Percentiles rank a stretch among this genome's conserved stretches.
These are phyloP conservation scores for Chloromyia formosa DNA, from an alignment of 2,888 invertebrate species.

Conservation along the genomic window DNA sequence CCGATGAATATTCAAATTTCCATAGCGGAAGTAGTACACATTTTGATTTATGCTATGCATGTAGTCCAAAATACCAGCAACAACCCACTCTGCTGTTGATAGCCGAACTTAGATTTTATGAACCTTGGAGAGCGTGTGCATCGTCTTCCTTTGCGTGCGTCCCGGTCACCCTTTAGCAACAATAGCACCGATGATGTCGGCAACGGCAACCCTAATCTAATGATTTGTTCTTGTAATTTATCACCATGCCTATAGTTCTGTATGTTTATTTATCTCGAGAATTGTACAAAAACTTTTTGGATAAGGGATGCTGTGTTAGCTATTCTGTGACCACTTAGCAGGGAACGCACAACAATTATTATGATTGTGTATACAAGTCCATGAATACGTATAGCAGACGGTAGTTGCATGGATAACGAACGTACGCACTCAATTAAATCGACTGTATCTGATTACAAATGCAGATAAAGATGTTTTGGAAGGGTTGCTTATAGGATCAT, in stretches of 20 bases:
- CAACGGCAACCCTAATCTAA: constrained; percentile 30
- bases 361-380: background rate
- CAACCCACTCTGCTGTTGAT: constrained; percentile 15
- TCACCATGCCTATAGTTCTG: constrained; percentile 24
- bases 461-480: constrained; percentile 24
- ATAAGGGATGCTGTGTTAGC: constrained; percentile 46
- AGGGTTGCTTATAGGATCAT: constrained; percentile 29
- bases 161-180: constrained; percentile 45
- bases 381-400: background rate
- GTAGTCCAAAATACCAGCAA: constrained; percentile 27
- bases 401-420: background rate
- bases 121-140: constrained; percentile 46
- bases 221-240: constrained; percentile 48
- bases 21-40: constrained; percentile 53
- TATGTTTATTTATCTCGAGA: constrained; percentile 44
- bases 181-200: constrained; percentile 31
- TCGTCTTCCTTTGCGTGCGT: constrained; percentile 47
- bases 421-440: constrained; percentile 42
- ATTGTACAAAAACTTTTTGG: constrained; percentile 37
- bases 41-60: constrained; percentile 64
- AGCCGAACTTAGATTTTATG: constrained; percentile 41
- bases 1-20: constrained; percentile 49
- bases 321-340: constrained; percentile 35
- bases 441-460: constrained; percentile 37
- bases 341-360: constrained; percentile 21